Base-by-base conservation (phyloP, 2,797 vertebrate species). In the Enteromius paludinosus region DNA sequence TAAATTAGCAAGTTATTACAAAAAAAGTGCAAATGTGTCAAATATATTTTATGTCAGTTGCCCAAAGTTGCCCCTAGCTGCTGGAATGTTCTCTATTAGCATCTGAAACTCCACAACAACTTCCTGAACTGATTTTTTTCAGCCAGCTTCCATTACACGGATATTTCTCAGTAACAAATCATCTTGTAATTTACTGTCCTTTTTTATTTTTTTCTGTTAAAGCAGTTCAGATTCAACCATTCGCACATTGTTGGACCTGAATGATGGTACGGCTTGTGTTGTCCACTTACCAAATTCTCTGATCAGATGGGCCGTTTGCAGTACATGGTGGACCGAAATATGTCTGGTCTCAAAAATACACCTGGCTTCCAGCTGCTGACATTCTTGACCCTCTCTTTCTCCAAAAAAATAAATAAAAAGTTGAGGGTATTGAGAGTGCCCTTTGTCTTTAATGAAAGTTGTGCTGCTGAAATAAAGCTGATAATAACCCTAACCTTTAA, bases 271-370 rank as follows among this genome's bases (percentile, higher is more conserved):
- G 0, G n/a, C 28, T 33, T 54, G 28, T 56, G 30, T 23, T 75
- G 72, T 56, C 49, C 49, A 38, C 30, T 25, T 11, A 25, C 28
- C 4, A 5, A 25, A 41, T 59, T 75, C n/a, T 41, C n/a, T 0
- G 18, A 28, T 61, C 35, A 33, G 33, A 23, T 75, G 23, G 23
- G 35, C 73, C 5, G 2, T 75, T 38, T 75, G 52, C 54, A 61
- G 35, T 25, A 43, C 35, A 28, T 18, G 73, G 14, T 61, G n/a
- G 35, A 75, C 73, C 35, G 41, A 74, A 74, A 74, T 71, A 73
- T 20, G 30, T 20, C 17, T 61, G 35, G 5, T 61, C 35, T 43
- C 2, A 25, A 25, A 75, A 43, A 75, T 5, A 43, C 73, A 75
- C 73, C 54, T 61, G 35, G 54, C 2, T 28, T 75, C 35, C 54